Percentiles rank a stretch among this genome's conserved stretches.
Conservation (phyloP, 2,888 invertebrate genomes). For the Penaeus monodon region DNA sequence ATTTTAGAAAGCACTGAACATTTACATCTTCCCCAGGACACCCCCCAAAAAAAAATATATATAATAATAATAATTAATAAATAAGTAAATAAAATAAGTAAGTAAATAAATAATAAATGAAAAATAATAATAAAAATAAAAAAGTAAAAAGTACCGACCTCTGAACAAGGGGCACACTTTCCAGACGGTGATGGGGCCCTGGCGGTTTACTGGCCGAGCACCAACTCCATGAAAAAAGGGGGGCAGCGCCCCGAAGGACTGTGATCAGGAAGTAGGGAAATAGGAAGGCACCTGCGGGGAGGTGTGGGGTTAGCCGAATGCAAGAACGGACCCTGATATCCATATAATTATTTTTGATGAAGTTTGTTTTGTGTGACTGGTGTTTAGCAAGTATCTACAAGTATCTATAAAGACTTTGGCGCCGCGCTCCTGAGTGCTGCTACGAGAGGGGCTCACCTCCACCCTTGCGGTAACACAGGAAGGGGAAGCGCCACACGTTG, state of each 20-base stretch:
- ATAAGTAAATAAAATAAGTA: too few species aligned
- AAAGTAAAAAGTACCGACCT: constrained; percentile 36
- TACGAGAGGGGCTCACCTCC: constrained; percentile 74
- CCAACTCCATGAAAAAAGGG: constrained; percentile 85
- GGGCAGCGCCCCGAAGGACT: constrained; percentile 81
- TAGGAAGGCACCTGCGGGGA: constrained; percentile 77
- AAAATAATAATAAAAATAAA: too few species aligned
- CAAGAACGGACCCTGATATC: not conserved
- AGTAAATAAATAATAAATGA: too few species aligned
- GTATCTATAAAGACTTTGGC: too few species aligned
- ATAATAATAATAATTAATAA: too few species aligned
- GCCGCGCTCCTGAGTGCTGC: too few species aligned
- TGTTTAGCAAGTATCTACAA: too few species aligned
- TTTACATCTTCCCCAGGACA: too few species aligned
- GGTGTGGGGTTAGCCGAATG: not conserved
- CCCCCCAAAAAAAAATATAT: too few species aligned
- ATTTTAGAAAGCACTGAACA: too few species aligned
- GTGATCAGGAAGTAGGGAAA: constrained; percentile 83
- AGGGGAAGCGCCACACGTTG: constrained; percentile 97
- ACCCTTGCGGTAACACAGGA: constrained; percentile 95
- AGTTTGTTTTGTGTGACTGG: too few species aligned
- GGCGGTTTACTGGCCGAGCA: constrained; percentile 83
- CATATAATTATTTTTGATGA: too few species aligned
- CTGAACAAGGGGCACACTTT: constrained; percentile 84
- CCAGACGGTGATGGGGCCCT: constrained; percentile 85